Conservation (phyloP, 2,113 vertebrate species). For the Lamprologus ornatipinnis region DNA sequence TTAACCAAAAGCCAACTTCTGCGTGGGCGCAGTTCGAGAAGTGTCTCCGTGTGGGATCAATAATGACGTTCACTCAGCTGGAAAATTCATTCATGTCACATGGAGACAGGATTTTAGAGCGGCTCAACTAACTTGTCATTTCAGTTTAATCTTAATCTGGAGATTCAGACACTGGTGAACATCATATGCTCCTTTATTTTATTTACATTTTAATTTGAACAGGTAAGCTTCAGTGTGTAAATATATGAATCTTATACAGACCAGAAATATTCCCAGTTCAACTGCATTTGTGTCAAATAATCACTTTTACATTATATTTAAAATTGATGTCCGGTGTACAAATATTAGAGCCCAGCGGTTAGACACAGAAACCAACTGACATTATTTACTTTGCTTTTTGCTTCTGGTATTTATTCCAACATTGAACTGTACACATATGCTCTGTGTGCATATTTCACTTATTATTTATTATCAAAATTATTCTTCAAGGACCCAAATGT, state of each 20-base stretch:
- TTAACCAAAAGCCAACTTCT: neutral
- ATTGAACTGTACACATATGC: neutral
- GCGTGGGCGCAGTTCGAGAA: neutral
- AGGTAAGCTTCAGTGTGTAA: neutral
- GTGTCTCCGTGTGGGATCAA: slow-evolving; percentile 21
- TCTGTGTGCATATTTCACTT: neutral
- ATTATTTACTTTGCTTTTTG: neutral
- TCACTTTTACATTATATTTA: neutral
- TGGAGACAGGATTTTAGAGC: neutral
- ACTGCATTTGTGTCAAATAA: neutral
- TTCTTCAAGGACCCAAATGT: neutral
- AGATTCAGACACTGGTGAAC: neutral
- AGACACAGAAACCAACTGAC: neutral
- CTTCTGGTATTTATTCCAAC: neutral
- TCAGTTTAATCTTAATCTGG: slow-evolving; percentile 7
- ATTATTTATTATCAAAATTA: neutral
- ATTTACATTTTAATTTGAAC: neutral
- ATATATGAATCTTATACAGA: neutral
- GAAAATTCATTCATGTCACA: slow-evolving; percentile 23
- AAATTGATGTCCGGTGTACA: neutral
- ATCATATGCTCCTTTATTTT: neutral
- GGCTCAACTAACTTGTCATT: slow-evolving; percentile 12
- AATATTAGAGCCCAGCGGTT: neutral
- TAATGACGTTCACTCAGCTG: slow-evolving; percentile 17
- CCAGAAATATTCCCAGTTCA: neutral